Conservation (phyloP, 2,113 vertebrate species). For the Albula glossodonta region DNA sequence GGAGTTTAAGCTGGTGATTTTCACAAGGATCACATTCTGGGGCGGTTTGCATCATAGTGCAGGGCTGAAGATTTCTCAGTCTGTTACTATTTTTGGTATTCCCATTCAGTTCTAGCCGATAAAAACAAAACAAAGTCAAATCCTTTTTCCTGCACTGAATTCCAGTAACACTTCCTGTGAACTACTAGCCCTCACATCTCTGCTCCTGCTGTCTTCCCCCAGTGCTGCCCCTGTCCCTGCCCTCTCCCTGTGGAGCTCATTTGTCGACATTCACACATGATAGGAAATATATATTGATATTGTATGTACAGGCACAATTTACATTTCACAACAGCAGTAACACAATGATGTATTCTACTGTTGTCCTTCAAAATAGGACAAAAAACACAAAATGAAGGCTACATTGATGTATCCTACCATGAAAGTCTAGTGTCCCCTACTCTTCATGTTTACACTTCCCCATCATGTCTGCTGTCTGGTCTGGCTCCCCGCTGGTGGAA, state of each 20-base stretch:
- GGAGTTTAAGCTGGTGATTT: not conserved
- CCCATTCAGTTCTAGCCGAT: conserved; percentile 37
- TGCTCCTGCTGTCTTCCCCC: not conserved
- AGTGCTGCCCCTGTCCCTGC: not conserved
- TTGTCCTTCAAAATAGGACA: not conserved
- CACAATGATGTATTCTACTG: not conserved
- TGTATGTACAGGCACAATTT: not conserved
- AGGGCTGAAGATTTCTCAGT: conserved; percentile 20
- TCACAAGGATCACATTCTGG: conserved; percentile 5
- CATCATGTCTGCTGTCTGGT: too few relatives aligned
- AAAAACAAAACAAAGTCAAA: conserved; percentile 39
- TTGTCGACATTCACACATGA: not conserved
- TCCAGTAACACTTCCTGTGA: conserved; percentile 8
- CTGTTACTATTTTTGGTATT: conserved; percentile 32
- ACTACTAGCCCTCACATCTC: too few relatives aligned
- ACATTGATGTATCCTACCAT: too few relatives aligned
- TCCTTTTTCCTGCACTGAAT: conserved; percentile 31
- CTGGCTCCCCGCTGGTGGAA: too few relatives aligned
- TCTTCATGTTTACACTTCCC: too few relatives aligned
- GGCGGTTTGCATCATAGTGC: not conserved
- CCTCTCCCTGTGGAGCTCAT: not conserved
- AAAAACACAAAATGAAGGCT: not conserved
- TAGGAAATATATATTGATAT: not conserved
- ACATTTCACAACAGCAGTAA: not conserved
- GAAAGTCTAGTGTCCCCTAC: too few relatives aligned